Evolutionary conservation across 2,113 vertebrate genomes (phyloP), one percentile per base, ranked within the genome.

Genomic region (Recurvirostra avosetta): DNA sequence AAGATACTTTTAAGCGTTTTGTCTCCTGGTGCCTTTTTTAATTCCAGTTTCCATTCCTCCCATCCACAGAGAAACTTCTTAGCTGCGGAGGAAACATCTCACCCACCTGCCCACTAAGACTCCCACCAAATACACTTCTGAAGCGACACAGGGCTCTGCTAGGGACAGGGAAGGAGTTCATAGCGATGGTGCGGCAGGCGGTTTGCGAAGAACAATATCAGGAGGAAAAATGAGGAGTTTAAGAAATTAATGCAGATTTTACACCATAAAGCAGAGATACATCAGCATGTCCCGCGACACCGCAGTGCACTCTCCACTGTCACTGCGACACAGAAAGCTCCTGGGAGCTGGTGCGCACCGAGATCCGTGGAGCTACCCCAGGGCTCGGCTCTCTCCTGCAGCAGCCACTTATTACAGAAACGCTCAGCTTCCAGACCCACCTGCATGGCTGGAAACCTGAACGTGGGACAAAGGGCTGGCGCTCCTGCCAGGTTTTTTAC

Each of bases 101-200:
- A 4, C 4, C 14, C 30, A 25, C 8, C 41, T 49, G 36, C 52
- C 30, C 76, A 36, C 9, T 9, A 21, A 68, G 43, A 65, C 41
- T 36, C 43, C 30, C 12, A n/a, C 5, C n/a, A n/a, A n/a, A n/a
- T n/a, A n/a, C n/a, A n/a, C n/a, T n/a, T n/a, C n/a, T 3, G 41
- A 77, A 52, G 53, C 0, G 0, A 25, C 63, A 58, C 18, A 62
- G 45, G 30, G 52, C 16, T 41, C 26, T 53, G 20, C 41, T 0
- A 6, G 15, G n/a, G 65, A 25, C 40, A 71, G 41, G 19, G 38
- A 43, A 55, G 30, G 65, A 23, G 9, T 36, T 77, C 13, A 38
- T 1, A 63, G 21, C 9, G n/a, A 22, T 21, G 41, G 45, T n/a
- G 56, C 19, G 30, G 50, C 41, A 32, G 49, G 53, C 75, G 52